A percentile compares a stretch with the other conserved stretches of the same genome.
phyloP scores from a whole-genome alignment of 2,113 vertebrate species.

The Paraplagusia blochii region DNA sequence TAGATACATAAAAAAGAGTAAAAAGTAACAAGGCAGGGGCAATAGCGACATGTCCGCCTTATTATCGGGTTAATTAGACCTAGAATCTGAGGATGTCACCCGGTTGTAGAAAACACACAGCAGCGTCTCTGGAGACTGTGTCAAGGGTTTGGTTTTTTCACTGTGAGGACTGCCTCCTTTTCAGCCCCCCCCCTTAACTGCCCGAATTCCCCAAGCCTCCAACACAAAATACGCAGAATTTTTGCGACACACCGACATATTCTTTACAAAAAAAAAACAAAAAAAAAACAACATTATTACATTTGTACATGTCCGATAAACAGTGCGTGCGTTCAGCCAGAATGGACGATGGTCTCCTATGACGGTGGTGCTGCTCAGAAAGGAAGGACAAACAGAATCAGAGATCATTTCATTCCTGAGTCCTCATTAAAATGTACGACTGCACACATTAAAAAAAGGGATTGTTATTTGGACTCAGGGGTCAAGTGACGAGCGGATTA shows the following conservation, averaged over 20 bases:
- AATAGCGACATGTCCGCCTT: conserved; percentile 92
- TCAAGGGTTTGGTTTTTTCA: conserved; percentile 67
- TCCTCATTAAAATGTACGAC: conserved; percentile 86
- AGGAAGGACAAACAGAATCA: conserved; percentile 71
- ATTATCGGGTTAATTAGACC: conserved; percentile 99
- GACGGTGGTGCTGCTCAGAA: conserved; percentile 70
- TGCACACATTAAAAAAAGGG: conserved; percentile 83
- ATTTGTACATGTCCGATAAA: too few species aligned
- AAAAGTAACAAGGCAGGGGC: conserved; percentile 84
- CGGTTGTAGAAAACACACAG: conserved; percentile 92
- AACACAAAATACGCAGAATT: too few species aligned
- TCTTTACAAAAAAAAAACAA: too few species aligned
- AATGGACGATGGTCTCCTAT: conserved; percentile 73
- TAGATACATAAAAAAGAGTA: conserved; percentile 6
- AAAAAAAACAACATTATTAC: too few species aligned
- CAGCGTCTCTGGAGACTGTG: conserved; percentile 93
- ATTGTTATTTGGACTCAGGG: conserved; percentile 88
- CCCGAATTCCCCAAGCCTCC: too few species aligned
- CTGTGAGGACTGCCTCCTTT: too few species aligned
- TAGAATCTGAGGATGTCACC: conserved; percentile 99
- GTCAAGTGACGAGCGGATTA: conserved; percentile 99
- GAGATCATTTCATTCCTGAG: conserved; percentile 79
- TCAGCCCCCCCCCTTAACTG: too few species aligned
- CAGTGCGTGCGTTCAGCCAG: background rate
- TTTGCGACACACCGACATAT: too few species aligned